Evolutionary conservation across 2,113 vertebrate species (phyloP).

Genomic region (Eretmochelys imbricata): DNA sequence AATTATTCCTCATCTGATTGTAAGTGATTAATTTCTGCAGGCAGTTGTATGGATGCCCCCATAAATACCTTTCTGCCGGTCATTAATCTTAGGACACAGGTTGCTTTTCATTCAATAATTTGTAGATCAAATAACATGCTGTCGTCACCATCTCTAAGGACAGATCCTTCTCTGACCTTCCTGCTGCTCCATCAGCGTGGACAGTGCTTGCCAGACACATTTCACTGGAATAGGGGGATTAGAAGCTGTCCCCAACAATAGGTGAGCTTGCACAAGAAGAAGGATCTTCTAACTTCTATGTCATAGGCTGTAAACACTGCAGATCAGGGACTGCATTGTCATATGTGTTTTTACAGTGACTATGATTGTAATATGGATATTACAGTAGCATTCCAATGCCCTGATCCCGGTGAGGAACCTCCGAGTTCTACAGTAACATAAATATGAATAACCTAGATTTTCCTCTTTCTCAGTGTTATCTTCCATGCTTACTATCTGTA

Average conservation of each 20-base stretch:
- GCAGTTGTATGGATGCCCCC: background rate
- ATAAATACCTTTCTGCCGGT: background rate
- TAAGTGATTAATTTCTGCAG: constrained; percentile 6
- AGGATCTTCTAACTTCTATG: background rate
- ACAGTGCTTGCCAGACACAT: background rate
- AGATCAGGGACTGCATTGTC: background rate
- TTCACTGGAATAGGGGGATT: background rate
- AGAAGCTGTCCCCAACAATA: background rate
- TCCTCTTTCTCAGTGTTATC: background rate
- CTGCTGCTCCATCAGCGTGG: background rate
- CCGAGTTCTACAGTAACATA: background rate
- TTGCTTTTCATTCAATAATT: background rate
- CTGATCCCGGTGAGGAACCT: background rate
- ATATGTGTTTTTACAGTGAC: background rate
- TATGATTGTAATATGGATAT: background rate
- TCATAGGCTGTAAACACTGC: background rate
- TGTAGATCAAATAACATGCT: accelerated
- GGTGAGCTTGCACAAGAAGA: background rate
- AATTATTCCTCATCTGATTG: constrained; percentile 10
- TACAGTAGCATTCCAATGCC: background rate
- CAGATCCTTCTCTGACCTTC: background rate
- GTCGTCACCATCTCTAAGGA: background rate
- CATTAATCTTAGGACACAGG: constrained; percentile 16
- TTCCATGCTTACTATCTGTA: background rate
- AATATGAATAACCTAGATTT: background rate